These are phyloP conservation scores for Phyllotis vaccarum DNA, from an alignment of 2,797 vertebrate genomes.

Conservation along the genomic window DNA sequence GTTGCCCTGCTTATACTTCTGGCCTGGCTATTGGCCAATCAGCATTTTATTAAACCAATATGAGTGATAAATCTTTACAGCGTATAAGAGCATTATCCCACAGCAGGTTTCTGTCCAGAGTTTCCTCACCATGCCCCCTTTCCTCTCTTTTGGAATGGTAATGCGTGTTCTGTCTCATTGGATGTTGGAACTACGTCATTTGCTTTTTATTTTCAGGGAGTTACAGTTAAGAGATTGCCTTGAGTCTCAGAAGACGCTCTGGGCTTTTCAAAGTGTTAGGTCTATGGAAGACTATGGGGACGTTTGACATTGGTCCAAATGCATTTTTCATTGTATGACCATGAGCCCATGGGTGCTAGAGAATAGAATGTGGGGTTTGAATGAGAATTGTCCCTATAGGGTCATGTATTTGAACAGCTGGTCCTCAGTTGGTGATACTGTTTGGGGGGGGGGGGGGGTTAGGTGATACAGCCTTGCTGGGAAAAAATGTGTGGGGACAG, in stretches of 20 bases:
- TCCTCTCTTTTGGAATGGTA: not conserved
- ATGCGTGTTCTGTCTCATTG: not conserved
- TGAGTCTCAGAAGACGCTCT: not conserved
- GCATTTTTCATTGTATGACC: not conserved
- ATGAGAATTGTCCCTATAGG: not conserved
- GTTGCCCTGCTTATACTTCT: too few relatives aligned
- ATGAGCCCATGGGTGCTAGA: not conserved
- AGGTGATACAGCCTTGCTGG: not conserved
- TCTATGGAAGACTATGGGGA: not conserved
- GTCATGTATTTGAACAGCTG: not conserved
- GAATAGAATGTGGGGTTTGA: not conserved
- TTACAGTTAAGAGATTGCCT: not conserved
- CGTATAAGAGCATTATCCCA: too few relatives aligned
- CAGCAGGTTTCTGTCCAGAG: too few relatives aligned
- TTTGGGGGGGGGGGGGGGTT: not conserved
- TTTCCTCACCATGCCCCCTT: not conserved
- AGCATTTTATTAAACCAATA: too few relatives aligned
- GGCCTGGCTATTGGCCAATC: too few relatives aligned
- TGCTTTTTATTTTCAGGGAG: not conserved
- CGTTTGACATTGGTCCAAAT: too few relatives aligned
- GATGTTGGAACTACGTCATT: not conserved
- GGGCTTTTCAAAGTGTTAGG: not conserved
- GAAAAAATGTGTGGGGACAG: not conserved
- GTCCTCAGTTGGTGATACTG: not conserved
- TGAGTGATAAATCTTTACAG: too few relatives aligned